Percentiles rank a stretch among this genome's conserved stretches.
phyloP scores from a whole-genome alignment of 2,888 invertebrate genomes.

The Nomada flava region DNA sequence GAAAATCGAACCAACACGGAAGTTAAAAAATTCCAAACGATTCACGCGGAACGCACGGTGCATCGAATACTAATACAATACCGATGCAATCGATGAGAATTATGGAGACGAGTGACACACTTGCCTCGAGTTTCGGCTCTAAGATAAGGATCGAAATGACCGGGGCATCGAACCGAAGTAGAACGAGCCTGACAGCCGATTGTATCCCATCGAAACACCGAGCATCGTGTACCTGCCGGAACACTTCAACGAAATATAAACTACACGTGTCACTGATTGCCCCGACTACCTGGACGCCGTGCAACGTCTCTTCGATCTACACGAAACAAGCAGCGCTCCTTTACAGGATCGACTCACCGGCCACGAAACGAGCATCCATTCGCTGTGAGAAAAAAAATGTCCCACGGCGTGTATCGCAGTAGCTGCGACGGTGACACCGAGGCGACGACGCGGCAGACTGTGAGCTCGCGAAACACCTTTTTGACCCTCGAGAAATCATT shows the following conservation, averaged over 20 bases:
- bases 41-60: no score
- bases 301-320: no score
- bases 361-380: not conserved
- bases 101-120: not conserved
- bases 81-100: not conserved
- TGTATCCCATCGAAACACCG: not conserved
- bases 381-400: not conserved
- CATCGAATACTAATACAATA: not conserved
- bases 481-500: slow-evolving; percentile 42
- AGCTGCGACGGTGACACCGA: no score
- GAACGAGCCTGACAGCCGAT: not conserved
- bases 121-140: not conserved
- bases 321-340: no score
- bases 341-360: not conserved
- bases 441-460: slow-evolving; percentile 2
- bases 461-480: slow-evolving; percentile 44
- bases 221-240: not conserved
- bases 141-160: not conserved
- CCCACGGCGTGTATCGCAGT: not conserved
- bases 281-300: no score
- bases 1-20: no score
- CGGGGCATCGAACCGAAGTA: not conserved
- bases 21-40: no score
- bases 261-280: not conserved
- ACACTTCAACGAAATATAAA: not conserved